Evolutionary conservation across 2,113 vertebrate species (phyloP).

Genomic region (Paradisaea rubra): DNA sequence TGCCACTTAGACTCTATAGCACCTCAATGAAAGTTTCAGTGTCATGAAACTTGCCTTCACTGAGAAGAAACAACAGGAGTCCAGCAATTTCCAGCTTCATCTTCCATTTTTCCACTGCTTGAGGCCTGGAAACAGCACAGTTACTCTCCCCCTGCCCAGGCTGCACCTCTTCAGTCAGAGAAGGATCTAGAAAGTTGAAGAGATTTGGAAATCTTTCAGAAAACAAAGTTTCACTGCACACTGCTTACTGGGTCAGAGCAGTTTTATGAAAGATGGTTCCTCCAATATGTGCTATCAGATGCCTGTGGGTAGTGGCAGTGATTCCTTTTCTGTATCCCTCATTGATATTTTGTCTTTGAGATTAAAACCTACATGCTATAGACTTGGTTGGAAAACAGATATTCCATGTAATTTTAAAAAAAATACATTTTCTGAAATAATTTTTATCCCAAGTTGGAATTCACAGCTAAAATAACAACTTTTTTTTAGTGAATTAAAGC

Average conservation of each 20-base stretch:
- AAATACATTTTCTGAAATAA: not conserved
- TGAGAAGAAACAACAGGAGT: not conserved
- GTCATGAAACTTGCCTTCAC: not conserved
- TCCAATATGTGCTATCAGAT: not conserved
- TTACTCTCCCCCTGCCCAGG: not conserved
- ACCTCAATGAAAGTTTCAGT: not conserved
- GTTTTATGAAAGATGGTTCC: not conserved
- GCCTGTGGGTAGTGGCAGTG: not conserved
- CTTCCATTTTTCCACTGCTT: not conserved
- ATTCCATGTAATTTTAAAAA: not conserved
- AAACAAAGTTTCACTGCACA: not conserved
- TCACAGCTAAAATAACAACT: not conserved
- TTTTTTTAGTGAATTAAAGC: not conserved
- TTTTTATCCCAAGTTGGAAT: not conserved
- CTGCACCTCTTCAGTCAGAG: not conserved
- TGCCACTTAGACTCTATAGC: not conserved
- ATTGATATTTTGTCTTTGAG: not conserved
- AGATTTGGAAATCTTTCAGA: not conserved
- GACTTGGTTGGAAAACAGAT: accelerated
- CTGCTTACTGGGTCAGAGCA: not conserved
- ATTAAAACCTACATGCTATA: not conserved
- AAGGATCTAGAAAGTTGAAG: not conserved
- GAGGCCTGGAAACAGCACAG: not conserved
- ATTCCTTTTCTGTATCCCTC: not conserved
- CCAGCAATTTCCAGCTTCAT: not conserved